Conservation (phyloP, 2,113 vertebrate species). For the Chloropsis hardwickii region DNA sequence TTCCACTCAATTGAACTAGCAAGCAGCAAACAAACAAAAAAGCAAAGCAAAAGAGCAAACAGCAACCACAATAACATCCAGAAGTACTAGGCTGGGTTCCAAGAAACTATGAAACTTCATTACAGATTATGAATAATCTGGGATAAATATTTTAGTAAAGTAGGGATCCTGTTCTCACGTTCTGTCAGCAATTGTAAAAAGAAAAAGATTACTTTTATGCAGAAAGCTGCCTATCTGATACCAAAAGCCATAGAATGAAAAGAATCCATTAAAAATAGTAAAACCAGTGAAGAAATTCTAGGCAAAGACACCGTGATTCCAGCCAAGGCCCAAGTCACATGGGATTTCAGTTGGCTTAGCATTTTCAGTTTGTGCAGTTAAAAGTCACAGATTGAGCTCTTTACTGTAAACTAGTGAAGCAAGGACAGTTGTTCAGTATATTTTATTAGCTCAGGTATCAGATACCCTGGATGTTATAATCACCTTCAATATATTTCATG, state of each 20-base stretch:
- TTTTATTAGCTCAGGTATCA: background rate
- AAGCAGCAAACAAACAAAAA: background rate
- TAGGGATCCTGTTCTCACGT: background rate
- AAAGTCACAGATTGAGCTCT: background rate
- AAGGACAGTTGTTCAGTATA: background rate
- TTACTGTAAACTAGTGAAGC: background rate
- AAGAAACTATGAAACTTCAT: background rate
- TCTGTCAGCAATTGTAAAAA: background rate
- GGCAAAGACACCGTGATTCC: background rate
- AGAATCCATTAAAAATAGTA: background rate
- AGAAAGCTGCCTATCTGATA: background rate
- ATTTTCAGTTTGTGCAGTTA: background rate
- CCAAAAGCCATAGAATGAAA: background rate
- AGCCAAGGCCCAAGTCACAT: background rate
- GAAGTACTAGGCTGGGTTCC: background rate
- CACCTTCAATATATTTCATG: background rate
- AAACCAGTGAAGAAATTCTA: background rate
- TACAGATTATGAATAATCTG: background rate
- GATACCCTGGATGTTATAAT: background rate
- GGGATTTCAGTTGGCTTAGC: background rate
- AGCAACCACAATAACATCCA: background rate
- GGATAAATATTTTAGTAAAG: background rate
- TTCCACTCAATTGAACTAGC: background rate
- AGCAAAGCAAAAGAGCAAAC: background rate
- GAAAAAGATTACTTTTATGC: background rate